phyloP scores from a whole-genome alignment of 2,113 vertebrate genomes.

The Myrmecobius fasciatus region DNA sequence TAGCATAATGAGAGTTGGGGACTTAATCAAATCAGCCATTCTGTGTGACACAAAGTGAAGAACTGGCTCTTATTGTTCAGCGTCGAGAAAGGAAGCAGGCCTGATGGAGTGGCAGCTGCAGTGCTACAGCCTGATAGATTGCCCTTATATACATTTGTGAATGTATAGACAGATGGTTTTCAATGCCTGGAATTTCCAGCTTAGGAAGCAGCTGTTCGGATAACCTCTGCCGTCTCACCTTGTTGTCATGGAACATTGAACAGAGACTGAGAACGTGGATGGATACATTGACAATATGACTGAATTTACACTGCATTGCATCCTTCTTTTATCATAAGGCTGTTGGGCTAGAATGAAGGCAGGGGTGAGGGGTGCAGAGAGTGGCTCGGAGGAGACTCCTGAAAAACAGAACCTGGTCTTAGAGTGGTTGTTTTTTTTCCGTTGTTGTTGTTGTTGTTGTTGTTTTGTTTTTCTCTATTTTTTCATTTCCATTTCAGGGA shows the following conservation, averaged over 20 bases:
- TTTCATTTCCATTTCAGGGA: not conserved
- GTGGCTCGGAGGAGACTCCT: rapidly evolving
- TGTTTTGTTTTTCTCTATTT: not conserved
- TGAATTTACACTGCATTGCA: constrained; percentile 76
- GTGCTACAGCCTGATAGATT: constrained; percentile 95
- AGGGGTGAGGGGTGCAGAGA: not conserved
- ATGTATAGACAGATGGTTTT: constrained; percentile 99
- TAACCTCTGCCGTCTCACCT: constrained; percentile 98
- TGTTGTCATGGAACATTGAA: constrained; percentile 97
- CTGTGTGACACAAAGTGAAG: constrained; percentile 98
- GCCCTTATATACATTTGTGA: constrained; percentile 95
- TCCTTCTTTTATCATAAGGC: constrained; percentile 57
- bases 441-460: too few relatives aligned
- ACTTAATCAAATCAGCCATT: constrained; percentile 99
- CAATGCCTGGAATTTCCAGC: constrained; percentile 95
- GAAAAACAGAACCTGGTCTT: not conserved
- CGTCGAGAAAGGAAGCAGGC: constrained; percentile 89
- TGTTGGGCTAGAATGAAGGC: constrained; percentile 32
- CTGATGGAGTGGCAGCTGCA: constrained; percentile 94
- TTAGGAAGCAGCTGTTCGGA: constrained; percentile 97
- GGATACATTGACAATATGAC: constrained; percentile 79
- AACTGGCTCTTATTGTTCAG: constrained; percentile 94
- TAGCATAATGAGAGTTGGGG: constrained; percentile 99
- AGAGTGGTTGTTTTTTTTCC: constrained; percentile 21
- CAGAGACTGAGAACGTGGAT: constrained; percentile 91